Base-by-base conservation (phyloP, 2,888 invertebrate genomes). In the Pachycephus smyrnensis region DNA sequence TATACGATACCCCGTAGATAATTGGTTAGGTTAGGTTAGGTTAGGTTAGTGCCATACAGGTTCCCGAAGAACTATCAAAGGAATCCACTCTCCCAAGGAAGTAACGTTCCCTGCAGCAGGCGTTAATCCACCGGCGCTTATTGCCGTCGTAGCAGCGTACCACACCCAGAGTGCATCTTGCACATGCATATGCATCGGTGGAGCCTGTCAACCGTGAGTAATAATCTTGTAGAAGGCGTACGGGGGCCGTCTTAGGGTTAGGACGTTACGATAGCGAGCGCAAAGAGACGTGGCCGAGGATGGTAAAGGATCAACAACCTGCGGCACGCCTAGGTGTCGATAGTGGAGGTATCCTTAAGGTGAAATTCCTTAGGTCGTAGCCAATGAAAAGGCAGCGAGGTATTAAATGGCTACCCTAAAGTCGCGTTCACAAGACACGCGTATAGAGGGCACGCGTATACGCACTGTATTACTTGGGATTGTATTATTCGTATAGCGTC, bases 251-350 rank as follows among this genome's bases (percentile, higher is more conserved):
- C 12, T 9, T 69, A 30, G n/a, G 31, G 69, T 30, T 12, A 6
- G 69, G 32, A 69, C 69, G 69, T 30, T 40, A 6, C 6, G 15
- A 40, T 15, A 69, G 75, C 73, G 55, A 75, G 6, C 68, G 78
- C 76, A 68, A 71, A 33, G 76, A 73, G 36, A 35, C 30, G 69
- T 12, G 32, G 69, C 69, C 69, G 69, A 69, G 69, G 12, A 69
- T 12, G 69, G 40, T 40, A 83, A 86, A 89, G 88, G 88, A 88
- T 88, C 88, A 89, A 88, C 88, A 88, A 88, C 88, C 88, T 69
- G 86, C 86, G 83, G 84, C 86, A 23, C 69, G 30, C 69, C 69
- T 69, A 15, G 40, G 77, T 73, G 80, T 75, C 76, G 77, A 76
- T 81, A 81, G 79, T 82, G 80, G 80, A 82, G 79, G 81, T 83